Conservation (phyloP, 1,140 invertebrate species). For the Papilio helenus region DNA sequence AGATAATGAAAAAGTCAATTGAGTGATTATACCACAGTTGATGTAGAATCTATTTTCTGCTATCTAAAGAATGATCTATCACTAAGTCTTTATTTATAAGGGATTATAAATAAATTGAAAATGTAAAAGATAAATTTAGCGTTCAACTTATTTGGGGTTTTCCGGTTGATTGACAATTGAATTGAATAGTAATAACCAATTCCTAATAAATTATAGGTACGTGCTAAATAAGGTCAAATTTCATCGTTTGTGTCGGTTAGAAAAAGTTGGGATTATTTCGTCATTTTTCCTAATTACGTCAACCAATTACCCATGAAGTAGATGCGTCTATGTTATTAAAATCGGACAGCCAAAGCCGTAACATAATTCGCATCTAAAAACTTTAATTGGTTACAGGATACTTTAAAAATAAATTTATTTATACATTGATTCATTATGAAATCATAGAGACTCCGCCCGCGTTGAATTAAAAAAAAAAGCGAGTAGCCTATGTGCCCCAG, state of each 20-base stretch:
- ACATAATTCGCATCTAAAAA: not conserved
- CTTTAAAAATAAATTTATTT: too few relatives aligned
- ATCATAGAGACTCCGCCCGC: too few relatives aligned
- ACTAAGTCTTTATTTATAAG: not conserved
- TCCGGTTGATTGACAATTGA: not conserved
- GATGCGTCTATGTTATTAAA: too few relatives aligned
- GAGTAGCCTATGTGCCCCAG: too few relatives aligned
- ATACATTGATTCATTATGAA: too few relatives aligned
- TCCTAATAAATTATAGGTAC: not conserved
- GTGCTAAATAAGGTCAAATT: too few relatives aligned
- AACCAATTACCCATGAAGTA: not conserved
- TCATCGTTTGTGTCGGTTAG: not conserved
- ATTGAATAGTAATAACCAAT: too few relatives aligned
- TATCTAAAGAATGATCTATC: not conserved
- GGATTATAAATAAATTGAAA: not conserved
- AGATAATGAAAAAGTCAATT: conserved; percentile 14
- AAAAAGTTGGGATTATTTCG: not conserved
- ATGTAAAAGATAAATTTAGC: not conserved
- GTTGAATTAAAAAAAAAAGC: too few relatives aligned
- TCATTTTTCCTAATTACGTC: not conserved
- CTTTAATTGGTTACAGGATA: too few relatives aligned
- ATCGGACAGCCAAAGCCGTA: not conserved
- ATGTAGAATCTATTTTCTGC: not conserved
- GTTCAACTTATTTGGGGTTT: not conserved
- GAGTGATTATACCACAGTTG: not conserved